These are phyloP conservation scores for Carlito syrichta DNA, from an alignment of 2,113 vertebrate species.

Conservation along the genomic window DNA sequence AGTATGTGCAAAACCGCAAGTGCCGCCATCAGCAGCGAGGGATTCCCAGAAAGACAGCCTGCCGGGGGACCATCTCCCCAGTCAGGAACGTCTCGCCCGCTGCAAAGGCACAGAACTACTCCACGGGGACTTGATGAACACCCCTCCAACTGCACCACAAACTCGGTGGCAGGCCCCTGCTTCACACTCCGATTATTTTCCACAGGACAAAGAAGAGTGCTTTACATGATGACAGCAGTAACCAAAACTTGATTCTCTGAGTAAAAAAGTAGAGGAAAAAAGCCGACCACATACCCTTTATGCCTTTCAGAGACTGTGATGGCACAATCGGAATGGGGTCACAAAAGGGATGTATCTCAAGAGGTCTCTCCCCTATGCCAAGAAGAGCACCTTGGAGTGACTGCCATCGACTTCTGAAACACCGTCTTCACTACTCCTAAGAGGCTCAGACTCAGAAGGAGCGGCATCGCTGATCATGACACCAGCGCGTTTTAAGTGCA, in stretches of 20 bases:
- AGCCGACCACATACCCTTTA: no score
- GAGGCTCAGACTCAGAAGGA: background rate
- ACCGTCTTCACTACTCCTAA: background rate
- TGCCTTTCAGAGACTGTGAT: background rate
- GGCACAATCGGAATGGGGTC: background rate
- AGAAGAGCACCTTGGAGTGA: background rate
- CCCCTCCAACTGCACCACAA: background rate
- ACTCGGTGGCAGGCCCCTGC: background rate
- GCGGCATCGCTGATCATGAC: background rate
- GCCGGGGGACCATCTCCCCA: no score
- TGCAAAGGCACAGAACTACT: background rate
- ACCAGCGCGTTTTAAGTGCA: background rate
- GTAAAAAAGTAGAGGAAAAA: background rate
- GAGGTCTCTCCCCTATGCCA: background rate
- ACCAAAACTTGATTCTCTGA: background rate
- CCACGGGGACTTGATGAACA: background rate
- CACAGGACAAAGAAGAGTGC: background rate
- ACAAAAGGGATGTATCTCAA: background rate
- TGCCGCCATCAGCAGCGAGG: background rate
- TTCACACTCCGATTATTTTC: background rate
- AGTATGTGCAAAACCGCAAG: background rate
- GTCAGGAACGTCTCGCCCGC: no score
- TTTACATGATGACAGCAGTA: background rate
- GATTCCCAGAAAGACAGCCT: background rate
- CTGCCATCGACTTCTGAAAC: background rate